A percentile compares a stretch with the other conserved stretches of the same genome.
These are phyloP conservation scores for Hydrophis major DNA, from an alignment of 2,797 vertebrate species.

Conservation along the genomic window DNA sequence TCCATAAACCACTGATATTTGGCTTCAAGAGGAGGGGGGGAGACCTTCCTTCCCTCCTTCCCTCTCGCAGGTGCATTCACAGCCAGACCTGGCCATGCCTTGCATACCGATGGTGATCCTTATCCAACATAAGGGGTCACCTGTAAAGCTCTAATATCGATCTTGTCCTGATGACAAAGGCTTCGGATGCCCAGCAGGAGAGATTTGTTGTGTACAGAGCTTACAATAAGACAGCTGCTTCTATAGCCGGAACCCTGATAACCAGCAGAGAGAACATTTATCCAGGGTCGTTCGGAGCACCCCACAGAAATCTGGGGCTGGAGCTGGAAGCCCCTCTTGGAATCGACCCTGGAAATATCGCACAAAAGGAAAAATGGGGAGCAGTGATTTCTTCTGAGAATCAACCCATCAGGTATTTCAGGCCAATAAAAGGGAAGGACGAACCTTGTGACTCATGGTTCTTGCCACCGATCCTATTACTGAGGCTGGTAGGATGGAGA, in stretches of 20 bases:
- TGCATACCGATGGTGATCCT: background rate
- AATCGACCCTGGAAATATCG: constrained; percentile 32
- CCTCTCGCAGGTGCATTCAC: background rate
- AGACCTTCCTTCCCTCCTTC: background rate
- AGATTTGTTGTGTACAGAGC: background rate
- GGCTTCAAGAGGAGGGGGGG: background rate
- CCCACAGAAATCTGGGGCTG: constrained; percentile 47
- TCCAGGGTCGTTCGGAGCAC: constrained; percentile 16
- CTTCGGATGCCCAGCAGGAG: background rate
- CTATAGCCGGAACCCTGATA: constrained; percentile 1
- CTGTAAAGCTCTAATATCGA: background rate
- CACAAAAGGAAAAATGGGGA: constrained; percentile 25
- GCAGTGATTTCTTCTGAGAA: constrained; percentile 35
- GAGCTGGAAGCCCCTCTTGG: constrained; percentile 9
- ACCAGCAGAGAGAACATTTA: constrained; percentile 29
- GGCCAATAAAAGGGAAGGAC: constrained; percentile 45
- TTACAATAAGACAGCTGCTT: rapidly evolving
- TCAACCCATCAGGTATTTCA: constrained; percentile 47
- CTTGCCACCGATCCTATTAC: constrained; percentile 14
- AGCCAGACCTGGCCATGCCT: rapidly evolving
- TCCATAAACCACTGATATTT: background rate
- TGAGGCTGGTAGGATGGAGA: constrained; percentile 28
- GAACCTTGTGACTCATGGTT: constrained; percentile 49
- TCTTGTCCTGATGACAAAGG: background rate
- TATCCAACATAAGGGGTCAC: rapidly evolving